Base-by-base conservation (phyloP, 2,888 invertebrate species). In the Campoplex capitator region DNA sequence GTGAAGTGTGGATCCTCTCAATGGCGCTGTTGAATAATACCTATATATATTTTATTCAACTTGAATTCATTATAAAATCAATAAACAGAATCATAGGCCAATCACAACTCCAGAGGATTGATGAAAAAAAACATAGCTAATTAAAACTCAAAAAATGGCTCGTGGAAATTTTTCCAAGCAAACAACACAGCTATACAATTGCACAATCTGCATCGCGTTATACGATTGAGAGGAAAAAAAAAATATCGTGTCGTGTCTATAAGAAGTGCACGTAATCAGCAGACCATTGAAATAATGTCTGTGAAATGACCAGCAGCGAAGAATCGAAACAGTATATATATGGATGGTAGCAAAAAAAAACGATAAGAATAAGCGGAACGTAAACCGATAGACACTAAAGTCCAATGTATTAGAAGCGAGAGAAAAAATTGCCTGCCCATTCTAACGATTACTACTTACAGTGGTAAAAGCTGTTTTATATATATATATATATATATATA, bases 381-480 rank as follows among this genome's bases (percentile, higher is more conserved):
- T 16, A 38, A 32, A 58, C 35, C 70, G 62, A 79, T 35, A 62
- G 42, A 54, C 51, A 62, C 75, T 38, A 73, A n/a, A 65, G 71
- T 65, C 35, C 45, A 42, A 62, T 51, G 67, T 56, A 67, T 1
- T 51, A 16, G 74, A 67, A 70, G 48, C 32, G 84, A 45, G n/a
- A 67, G 51, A 74, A 81, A 62, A 74, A 73, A 78, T 80, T 81
- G 81, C 68, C 81, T 87, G 73, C 71, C 86, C 86, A 87, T 87
- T 81, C 54, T 74, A 84, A 78, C 84, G 86, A 87, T 87, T 87
- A 87, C 86, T 87, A 84, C 83, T 80, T 77, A 68, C 81, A 75
- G 74, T 81, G 38, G 84, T 77, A 82, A 74, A 81, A 84, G 77
- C 68, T 67, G 67, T 80, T 70, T 76, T 28, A 56, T 51, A 45